phyloP scores from a whole-genome alignment of 2,113 vertebrate species.

The Cardinalis cardinalis region DNA sequence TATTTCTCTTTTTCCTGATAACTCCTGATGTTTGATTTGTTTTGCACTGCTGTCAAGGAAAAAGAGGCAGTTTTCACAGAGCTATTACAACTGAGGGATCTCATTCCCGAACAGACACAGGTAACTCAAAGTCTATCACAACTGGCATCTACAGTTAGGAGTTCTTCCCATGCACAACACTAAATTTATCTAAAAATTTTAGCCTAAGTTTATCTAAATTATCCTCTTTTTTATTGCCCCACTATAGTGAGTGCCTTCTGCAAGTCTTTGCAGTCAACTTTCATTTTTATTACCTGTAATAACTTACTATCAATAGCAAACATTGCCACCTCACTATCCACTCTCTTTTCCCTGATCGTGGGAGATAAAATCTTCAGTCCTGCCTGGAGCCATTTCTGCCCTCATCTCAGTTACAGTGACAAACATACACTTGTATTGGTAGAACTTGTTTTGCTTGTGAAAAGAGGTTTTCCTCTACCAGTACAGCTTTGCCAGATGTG shows the following conservation, averaged over 20 bases:
- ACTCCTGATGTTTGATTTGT: not conserved
- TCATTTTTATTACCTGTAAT: conserved; percentile 7
- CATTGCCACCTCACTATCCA: not conserved
- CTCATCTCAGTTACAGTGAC: not conserved
- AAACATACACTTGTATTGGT: not conserved
- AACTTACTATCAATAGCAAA: not conserved
- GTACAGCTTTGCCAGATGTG: not conserved
- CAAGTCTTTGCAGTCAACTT: not conserved
- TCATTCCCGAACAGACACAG: not conserved
- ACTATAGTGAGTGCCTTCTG: not conserved
- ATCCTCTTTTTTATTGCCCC: conserved; percentile 14
- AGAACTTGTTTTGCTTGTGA: not conserved
- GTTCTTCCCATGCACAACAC: not conserved
- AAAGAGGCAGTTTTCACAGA: not conserved
- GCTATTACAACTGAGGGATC: not conserved
- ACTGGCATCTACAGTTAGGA: not conserved
- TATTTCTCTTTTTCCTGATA: not conserved
- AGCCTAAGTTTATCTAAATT: conserved; percentile 5
- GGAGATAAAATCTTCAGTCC: not conserved
- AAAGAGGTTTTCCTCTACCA: not conserved
- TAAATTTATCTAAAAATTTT: not conserved
- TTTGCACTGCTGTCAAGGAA: not conserved
- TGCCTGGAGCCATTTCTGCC: not conserved
- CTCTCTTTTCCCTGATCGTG: not conserved
- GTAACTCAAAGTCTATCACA: not conserved